Evolutionary conservation across 2,113 vertebrate genomes (phyloP).

Genomic region (Seriola dumerili): DNA sequence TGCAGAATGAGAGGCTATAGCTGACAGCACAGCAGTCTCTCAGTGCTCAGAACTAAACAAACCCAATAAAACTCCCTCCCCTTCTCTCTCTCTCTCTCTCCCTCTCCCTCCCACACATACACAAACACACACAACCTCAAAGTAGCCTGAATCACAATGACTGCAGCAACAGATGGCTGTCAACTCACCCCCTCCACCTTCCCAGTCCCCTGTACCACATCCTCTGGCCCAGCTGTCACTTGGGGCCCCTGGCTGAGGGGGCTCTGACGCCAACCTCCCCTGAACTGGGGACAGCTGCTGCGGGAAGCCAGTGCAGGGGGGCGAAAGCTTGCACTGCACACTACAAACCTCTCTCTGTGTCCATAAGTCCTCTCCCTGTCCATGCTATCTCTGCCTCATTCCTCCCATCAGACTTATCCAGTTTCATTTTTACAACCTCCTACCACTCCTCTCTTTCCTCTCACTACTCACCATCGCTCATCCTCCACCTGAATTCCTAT

Average conservation of each 20-base stretch:
- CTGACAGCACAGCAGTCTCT: slow-evolving; percentile 58
- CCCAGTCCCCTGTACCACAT: slow-evolving; percentile 67
- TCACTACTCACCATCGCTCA: slow-evolving; percentile 92
- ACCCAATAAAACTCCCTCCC: slow-evolving; percentile 63
- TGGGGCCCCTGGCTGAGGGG: slow-evolving; percentile 68
- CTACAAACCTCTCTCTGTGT: slow-evolving; percentile 61
- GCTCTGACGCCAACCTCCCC: slow-evolving; percentile 75
- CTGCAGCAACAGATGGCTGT: slow-evolving; percentile 84
- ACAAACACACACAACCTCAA: slow-evolving; percentile 60
- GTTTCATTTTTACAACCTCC: slow-evolving; percentile 33
- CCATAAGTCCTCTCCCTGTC: slow-evolving; percentile 25
- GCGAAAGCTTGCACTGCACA: slow-evolving; percentile 27
- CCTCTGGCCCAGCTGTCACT: slow-evolving; percentile 81
- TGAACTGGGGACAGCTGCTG: slow-evolving; percentile 78
- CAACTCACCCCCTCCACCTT: slow-evolving; percentile 74
- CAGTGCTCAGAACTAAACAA: slow-evolving; percentile 60
- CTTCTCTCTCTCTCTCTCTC: slow-evolving; percentile 15
- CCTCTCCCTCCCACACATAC: slow-evolving; percentile 39
- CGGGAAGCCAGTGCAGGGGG: slow-evolving; percentile 34
- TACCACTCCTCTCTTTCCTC: background rate
- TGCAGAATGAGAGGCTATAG: slow-evolving; percentile 27
- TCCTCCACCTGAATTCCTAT: slow-evolving; percentile 99
- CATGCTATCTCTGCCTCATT: slow-evolving; percentile 29
- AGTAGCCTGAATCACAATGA: slow-evolving; percentile 80
- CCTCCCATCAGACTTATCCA: slow-evolving; percentile 46